Base-by-base conservation (phyloP, 1,140 invertebrate species). In the Arctopsyche grandis region DNA sequence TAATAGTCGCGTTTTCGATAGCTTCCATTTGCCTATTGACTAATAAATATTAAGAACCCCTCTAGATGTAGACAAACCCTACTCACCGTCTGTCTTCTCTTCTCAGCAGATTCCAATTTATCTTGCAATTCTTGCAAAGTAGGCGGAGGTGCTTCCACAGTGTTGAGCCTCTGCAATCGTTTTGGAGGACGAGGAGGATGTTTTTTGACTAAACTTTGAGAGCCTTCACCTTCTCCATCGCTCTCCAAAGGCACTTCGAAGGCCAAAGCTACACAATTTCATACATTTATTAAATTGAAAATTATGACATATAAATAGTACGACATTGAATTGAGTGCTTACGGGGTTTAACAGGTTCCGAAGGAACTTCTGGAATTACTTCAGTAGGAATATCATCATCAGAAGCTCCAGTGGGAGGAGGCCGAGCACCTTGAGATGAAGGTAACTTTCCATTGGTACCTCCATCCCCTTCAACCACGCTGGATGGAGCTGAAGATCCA, bases 51-150 rank as follows among this genome's bases (percentile, higher is more conserved):
- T n/a, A n/a, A n/a, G n/a, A 38, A 38, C 29, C 29, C 29, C 7
- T 4, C 29, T 7, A 7, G 3, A 38, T 38, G 1, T 1, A 38
- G n/a, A n/a, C n/a, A 38, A 38, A 38, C 29, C 29, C 1, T 7
- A 38, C 29, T 38, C 29, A 38, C 29, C 29, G 29, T 38, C 24
- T 88, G 87, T 79, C 92, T 88, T 74, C 92, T 87, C 48, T 89
- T 88, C 83, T 93, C 92, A 10, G 93, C 93, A 77, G 91, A 91
- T n/a, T 91, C 91, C 71, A 93, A 85, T 83, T 93, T 93, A 83
- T 91, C 92, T 80, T 92, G 89, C 19, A 94, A 87, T 43, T 91
- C 88, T 19, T 91, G 88, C 19, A 93, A 85, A 0, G 91, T 91
- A 58, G 90, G 86, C 0, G 88, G 86, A 0, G 87, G 84, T 69